Percentiles rank a stretch among this genome's conserved stretches.
Evolutionary conservation across 2,113 vertebrate species (phyloP).

Genomic region (Fregata magnificens): DNA sequence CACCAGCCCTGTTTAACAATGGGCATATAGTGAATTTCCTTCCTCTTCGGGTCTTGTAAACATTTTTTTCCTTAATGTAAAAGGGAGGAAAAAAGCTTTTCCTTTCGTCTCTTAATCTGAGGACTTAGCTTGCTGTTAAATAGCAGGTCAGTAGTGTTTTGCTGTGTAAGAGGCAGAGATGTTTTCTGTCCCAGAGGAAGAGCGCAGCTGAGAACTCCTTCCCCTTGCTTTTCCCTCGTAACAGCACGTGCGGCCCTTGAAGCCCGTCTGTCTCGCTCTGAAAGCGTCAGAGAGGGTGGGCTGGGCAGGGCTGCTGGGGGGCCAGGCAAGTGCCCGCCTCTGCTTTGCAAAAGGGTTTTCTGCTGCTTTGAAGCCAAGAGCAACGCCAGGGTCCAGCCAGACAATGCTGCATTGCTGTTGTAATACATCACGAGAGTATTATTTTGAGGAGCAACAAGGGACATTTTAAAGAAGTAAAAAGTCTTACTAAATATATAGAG

Average conservation of each 20-base stretch:
- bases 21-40: constrained; percentile 5
- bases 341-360: not conserved
- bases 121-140: not conserved
- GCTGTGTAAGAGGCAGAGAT: not conserved
- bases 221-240: not conserved
- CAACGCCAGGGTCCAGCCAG: not conserved
- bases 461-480: constrained; percentile 67
- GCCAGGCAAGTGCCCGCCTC: not conserved
- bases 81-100: not conserved
- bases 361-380: not conserved
- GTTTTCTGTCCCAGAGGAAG: not conserved
- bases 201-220: not conserved
- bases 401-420: constrained; percentile 7
- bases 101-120: not conserved
- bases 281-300: not conserved
- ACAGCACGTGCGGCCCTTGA: not conserved
- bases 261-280: not conserved
- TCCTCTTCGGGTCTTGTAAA: constrained; percentile 36
- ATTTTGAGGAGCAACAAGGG: constrained; percentile 58
- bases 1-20: not conserved
- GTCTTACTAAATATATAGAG: constrained; percentile 73
- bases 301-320: not conserved
- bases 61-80: constrained; percentile 21
- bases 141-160: not conserved
- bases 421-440: constrained; percentile 34